Evolutionary conservation across 1,140 invertebrate genomes (phyloP).

Genomic region (Aphidius gifuensis): DNA sequence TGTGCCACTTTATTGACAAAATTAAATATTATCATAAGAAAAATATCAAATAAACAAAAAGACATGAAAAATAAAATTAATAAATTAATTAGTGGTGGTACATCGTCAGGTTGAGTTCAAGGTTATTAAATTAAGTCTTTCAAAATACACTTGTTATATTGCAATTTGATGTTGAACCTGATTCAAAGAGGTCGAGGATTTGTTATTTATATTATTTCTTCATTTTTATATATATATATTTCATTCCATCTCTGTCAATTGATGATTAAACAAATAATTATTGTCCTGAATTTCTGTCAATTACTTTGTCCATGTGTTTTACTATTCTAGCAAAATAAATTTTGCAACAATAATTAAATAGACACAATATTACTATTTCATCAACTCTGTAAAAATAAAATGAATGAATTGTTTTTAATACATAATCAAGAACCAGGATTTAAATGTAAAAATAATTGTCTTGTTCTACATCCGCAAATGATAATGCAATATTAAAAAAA

Average conservation of each 20-base stretch:
- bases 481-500: background rate
- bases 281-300: background rate
- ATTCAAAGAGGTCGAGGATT: conserved; percentile 29
- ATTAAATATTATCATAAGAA: conserved; percentile 12
- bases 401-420: too few species aligned
- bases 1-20: conserved; percentile 29
- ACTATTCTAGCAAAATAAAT: background rate
- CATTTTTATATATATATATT: background rate
- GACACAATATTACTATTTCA: background rate
- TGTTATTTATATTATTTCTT: conserved; percentile 3
- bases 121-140: too few species aligned
- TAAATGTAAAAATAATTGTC: background rate
- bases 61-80: background rate
- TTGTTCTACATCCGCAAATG: background rate
- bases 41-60: conserved; percentile 4
- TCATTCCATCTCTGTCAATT: background rate
- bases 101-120: background rate
- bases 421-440: background rate
- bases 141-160: too few species aligned
- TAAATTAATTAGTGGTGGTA: background rate
- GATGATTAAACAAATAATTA: conserved; percentile 8
- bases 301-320: background rate
- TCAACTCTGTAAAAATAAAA: background rate
- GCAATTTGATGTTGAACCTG: conserved; percentile 26
- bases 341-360: conserved; percentile 1